Percentiles rank a stretch among this genome's conserved stretches.
Conservation (phyloP, 2,888 invertebrate genomes). For the Atethmia centrago region DNA sequence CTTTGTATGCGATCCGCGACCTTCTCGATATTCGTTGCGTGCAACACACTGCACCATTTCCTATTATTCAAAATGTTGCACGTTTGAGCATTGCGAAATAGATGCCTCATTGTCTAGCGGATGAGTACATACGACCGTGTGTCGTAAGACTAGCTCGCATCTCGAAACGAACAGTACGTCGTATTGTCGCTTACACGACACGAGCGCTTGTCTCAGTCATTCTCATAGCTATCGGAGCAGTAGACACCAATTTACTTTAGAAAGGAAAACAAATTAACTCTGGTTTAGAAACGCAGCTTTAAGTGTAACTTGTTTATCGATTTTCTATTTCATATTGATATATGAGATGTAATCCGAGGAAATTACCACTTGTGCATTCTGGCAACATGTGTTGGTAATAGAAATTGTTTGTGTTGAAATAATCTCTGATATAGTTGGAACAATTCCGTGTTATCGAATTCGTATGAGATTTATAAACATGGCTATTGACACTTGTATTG, state of each 20-base stretch:
- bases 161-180: conserved; percentile 57
- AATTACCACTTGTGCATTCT: conserved; percentile 55
- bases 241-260: conserved; percentile 40
- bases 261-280: conserved; percentile 48
- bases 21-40: conserved; percentile 87
- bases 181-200: conserved; percentile 50
- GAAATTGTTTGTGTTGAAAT: conserved; percentile 65
- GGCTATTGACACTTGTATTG: conserved; percentile 60
- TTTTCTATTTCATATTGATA: conserved; percentile 60
- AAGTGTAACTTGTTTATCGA: conserved; percentile 47
- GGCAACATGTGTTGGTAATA: conserved; percentile 59
- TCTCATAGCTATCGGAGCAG: conserved; percentile 47
- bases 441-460: conserved; percentile 63
- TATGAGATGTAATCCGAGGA: conserved; percentile 56
- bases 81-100: conserved; percentile 83
- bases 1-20: conserved; percentile 88
- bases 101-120: conserved; percentile 85
- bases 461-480: conserved; percentile 62
- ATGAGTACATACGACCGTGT: conserved; percentile 75
- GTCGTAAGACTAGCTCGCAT: conserved; percentile 73
- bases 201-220: conserved; percentile 63
- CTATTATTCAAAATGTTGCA: conserved; percentile 86
- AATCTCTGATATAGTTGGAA: conserved; percentile 62
- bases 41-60: conserved; percentile 88
- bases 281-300: conserved; percentile 26